Percentiles rank a stretch among this genome's conserved stretches.
Evolutionary conservation across 2,888 invertebrate genomes (phyloP).

Genomic region (Listrodromus nycthemerus): DNA sequence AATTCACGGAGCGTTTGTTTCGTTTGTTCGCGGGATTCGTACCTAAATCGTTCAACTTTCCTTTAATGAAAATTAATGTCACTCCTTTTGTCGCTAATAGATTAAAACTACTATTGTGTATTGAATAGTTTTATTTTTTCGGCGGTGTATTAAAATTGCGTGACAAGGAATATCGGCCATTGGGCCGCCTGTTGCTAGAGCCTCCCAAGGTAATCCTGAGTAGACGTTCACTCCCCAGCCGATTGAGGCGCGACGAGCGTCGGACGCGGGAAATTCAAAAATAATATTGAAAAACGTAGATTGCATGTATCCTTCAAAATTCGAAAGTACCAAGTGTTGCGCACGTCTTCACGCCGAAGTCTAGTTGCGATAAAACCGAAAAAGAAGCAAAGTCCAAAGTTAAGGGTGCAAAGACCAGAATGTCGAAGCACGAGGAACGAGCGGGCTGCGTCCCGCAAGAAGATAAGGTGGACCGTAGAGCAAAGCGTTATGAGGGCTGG

Average conservation of each 20-base stretch:
- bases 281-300: not conserved
- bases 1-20: not conserved
- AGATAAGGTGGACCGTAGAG: not conserved
- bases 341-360: constrained; percentile 1
- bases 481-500: constrained; percentile 12
- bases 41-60: not conserved
- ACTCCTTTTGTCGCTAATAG: not conserved
- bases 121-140: not conserved
- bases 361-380: constrained; percentile 53
- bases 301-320: not conserved
- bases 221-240: not conserved
- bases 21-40: not conserved
- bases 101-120: too few relatives aligned
- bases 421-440: constrained; percentile 10
- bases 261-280: not conserved
- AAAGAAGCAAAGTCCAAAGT: constrained; percentile 17
- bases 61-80: not conserved
- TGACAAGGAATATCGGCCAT: not conserved
- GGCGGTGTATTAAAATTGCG: not conserved
- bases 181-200: not conserved
- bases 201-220: not conserved
- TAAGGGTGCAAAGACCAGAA: constrained; percentile 52
- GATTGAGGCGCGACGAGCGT: not conserved
- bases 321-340: not conserved
- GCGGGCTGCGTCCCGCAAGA: constrained; percentile 3